A percentile compares a stretch with the other conserved stretches of the same genome.
Conservation (phyloP, 2,888 invertebrate species). For the Lasioglossum pauxillum region DNA sequence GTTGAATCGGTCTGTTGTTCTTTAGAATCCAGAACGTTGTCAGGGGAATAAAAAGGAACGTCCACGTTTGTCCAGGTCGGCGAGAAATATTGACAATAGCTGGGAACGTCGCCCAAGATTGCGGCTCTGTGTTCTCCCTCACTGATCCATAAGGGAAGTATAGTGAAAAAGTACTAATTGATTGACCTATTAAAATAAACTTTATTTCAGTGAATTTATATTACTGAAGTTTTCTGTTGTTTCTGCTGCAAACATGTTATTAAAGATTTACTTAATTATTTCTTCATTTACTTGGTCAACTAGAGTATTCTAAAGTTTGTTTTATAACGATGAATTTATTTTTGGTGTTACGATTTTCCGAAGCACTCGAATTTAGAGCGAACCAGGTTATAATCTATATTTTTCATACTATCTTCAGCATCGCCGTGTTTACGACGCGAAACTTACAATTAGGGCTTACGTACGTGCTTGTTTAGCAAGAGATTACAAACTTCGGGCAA, state of each 20-base stretch:
- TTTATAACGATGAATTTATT: not conserved
- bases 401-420: not conserved
- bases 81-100: slow-evolving; percentile 20
- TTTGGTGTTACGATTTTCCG: not conserved
- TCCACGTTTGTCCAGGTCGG: not conserved
- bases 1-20: slow-evolving; percentile 32
- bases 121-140: not conserved
- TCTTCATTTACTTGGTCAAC: too few relatives aligned
- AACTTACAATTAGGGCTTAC: slow-evolving; percentile 5
- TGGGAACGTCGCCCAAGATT: slow-evolving; percentile 4
- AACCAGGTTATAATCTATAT: not conserved
- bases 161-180: not conserved
- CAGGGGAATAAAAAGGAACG: slow-evolving; percentile 22
- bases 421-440: slow-evolving; percentile 6
- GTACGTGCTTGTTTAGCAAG: slow-evolving; percentile 25
- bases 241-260: too few relatives aligned
- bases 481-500: slow-evolving; percentile 28
- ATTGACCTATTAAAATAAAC: not conserved
- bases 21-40: slow-evolving; percentile 19
- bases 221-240: too few relatives aligned
- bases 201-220: not conserved
- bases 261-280: too few relatives aligned
- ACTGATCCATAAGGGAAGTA: too few relatives aligned
- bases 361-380: not conserved
- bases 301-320: too few relatives aligned